Evolutionary conservation across 2,888 invertebrate genomes (phyloP).

Genomic region (Standfussiana lucernea): DNA sequence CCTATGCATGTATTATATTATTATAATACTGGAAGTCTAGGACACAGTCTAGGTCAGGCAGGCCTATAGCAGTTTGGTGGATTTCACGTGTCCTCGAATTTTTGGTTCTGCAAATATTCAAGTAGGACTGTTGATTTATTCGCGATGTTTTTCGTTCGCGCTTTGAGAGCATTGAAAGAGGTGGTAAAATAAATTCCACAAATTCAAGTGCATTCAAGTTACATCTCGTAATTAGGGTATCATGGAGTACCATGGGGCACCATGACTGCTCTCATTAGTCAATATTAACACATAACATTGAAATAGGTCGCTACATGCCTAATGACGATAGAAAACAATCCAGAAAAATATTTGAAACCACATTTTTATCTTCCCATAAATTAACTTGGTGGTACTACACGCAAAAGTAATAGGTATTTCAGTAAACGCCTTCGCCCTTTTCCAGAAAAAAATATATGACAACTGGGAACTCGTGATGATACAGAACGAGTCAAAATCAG

Average conservation of each 20-base stretch:
- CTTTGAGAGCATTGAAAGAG: not conserved
- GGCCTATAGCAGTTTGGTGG: not conserved
- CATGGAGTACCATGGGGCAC: no score
- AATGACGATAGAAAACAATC: not conserved
- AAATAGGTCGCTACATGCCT: not conserved
- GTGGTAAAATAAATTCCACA: not conserved
- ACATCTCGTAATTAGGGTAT: not conserved
- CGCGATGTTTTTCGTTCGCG: not conserved
- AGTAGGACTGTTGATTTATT: not conserved
- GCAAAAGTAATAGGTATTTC: not conserved
- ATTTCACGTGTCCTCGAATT: not conserved
- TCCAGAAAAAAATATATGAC: no score
- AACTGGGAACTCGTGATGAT: not conserved
- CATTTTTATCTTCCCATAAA: not conserved
- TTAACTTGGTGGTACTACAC: conserved; percentile 8
- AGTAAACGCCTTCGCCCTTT: not conserved
- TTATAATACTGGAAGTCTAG: not conserved
- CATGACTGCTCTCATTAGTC: not conserved
- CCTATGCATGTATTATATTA: not conserved
- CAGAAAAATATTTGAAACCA: not conserved
- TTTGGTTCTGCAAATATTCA: not conserved
- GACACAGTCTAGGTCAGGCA: not conserved
- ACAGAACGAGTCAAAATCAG: not conserved
- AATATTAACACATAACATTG: not conserved
- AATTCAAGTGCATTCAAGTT: not conserved